Evolutionary conservation across 2,888 invertebrate species (phyloP).

Genomic region (Eupithecia abbreviata): DNA sequence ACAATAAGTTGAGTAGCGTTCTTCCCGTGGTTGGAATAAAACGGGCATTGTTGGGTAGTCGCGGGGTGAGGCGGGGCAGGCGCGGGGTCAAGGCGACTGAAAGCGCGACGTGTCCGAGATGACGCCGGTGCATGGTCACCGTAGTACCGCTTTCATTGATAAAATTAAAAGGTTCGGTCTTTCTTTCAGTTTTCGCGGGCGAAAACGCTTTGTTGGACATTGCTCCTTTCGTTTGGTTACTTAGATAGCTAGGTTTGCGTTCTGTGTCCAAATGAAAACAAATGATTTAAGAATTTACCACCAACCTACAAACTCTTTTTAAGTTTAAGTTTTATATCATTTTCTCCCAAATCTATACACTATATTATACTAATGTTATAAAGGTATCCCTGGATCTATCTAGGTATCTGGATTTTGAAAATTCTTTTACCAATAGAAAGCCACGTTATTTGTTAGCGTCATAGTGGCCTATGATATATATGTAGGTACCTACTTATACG

Average conservation of each 20-base stretch:
- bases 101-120: constrained; percentile 58
- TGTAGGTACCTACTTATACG: no score
- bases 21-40: constrained; percentile 37
- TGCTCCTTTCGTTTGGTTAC: not conserved
- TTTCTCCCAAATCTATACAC: not conserved
- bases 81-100: constrained; percentile 43
- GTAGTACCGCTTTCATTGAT: constrained; percentile 36
- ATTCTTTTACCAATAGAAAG: no score
- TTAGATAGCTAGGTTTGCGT: not conserved
- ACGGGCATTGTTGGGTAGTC: constrained; percentile 35
- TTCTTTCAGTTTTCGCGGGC: constrained; percentile 32
- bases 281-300: not conserved
- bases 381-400: no score
- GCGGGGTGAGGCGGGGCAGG: constrained; percentile 14
- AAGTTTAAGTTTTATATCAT: not conserved
- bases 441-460: no score
- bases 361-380: no score
- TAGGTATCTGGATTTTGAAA: no score
- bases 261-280: not conserved
- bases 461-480: no score
- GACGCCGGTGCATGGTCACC: constrained; percentile 44
- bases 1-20: constrained; percentile 15
- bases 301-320: not conserved
- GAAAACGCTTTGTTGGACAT: constrained; percentile 17
- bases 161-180: constrained; percentile 32